These are phyloP conservation scores for Lates japonicus DNA, from an alignment of 2,797 vertebrate species.

Conservation along the genomic window DNA sequence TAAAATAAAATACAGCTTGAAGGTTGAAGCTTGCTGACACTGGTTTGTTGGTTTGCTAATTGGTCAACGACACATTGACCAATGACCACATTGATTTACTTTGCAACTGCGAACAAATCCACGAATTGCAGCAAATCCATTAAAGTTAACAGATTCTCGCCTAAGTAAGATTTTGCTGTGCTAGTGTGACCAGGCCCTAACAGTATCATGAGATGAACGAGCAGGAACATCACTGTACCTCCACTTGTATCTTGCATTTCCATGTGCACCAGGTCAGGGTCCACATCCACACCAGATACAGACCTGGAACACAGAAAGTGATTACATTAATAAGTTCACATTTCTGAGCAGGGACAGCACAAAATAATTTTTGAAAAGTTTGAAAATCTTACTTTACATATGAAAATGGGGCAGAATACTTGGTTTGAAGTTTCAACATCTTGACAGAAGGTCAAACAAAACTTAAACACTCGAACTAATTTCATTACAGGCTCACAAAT, in stretches of 20 bases:
- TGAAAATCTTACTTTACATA: not conserved
- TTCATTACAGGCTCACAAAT: not conserved
- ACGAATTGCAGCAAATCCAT: not conserved
- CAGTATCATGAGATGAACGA: not conserved
- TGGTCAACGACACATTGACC: not conserved
- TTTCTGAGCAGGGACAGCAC: not conserved
- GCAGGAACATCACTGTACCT: constrained; percentile 83
- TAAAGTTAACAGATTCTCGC: not conserved
- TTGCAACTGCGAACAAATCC: not conserved
- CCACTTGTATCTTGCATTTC: constrained; percentile 94
- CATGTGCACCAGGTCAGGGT: constrained; percentile 95
- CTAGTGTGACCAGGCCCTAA: not conserved
- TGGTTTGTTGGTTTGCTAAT: not conserved
- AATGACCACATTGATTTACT: not conserved
- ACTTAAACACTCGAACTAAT: not conserved
- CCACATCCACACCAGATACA: constrained; percentile 90
- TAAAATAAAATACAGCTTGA: no score
- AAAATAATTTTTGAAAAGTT: not conserved
- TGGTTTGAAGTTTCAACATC: not conserved
- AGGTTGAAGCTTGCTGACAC: no score
- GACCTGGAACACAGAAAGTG: constrained; percentile 87
- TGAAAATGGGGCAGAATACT: not conserved
- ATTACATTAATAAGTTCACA: not conserved
- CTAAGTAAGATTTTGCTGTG: not conserved
- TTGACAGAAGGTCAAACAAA: not conserved